A percentile compares a stretch with the other conserved stretches of the same genome.
Conservation (phyloP, 37 sponge, comb jelly and placozoan species). For the Trichoplax adhaerens region DNA sequence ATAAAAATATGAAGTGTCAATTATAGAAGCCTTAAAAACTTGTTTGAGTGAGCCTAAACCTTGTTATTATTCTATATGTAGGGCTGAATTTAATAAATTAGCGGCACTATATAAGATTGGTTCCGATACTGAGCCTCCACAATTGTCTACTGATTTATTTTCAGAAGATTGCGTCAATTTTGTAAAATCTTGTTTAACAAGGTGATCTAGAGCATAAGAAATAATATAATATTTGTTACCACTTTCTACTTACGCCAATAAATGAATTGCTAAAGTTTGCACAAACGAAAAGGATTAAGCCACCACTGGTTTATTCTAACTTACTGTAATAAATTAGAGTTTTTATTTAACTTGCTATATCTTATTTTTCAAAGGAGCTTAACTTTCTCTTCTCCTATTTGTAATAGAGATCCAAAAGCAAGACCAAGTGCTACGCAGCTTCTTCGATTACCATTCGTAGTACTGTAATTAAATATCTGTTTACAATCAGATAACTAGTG, state of each 20-base stretch:
- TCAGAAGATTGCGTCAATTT: conserved; percentile 23
- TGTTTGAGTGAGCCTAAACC: not conserved
- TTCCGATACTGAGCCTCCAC: conserved; percentile 2
- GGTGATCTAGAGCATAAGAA: conserved; percentile 1
- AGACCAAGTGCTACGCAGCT: conserved; percentile 24
- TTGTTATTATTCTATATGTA: not conserved
- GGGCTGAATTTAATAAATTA: conserved; percentile 9
- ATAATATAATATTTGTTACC: no score
- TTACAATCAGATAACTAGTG: no score
- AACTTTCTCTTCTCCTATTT: no score
- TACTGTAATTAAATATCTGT: no score
- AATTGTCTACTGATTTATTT: conserved; percentile 24
- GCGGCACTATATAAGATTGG: conserved; percentile 19
- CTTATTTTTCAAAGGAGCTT: no score
- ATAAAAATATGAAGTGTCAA: not conserved
- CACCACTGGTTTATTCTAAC: no score
- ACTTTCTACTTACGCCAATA: no score
- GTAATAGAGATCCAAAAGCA: conserved; percentile 18
- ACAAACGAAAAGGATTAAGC: no score
- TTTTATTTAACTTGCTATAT: no score
- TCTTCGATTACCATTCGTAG: not conserved
- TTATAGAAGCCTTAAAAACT: not conserved
- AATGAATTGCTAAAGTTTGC: no score
- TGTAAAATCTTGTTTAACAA: conserved; percentile 17
- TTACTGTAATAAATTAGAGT: no score